Evolutionary conservation across 2,113 vertebrate genomes (phyloP).

Genomic region (Coracopsis vasa): DNA sequence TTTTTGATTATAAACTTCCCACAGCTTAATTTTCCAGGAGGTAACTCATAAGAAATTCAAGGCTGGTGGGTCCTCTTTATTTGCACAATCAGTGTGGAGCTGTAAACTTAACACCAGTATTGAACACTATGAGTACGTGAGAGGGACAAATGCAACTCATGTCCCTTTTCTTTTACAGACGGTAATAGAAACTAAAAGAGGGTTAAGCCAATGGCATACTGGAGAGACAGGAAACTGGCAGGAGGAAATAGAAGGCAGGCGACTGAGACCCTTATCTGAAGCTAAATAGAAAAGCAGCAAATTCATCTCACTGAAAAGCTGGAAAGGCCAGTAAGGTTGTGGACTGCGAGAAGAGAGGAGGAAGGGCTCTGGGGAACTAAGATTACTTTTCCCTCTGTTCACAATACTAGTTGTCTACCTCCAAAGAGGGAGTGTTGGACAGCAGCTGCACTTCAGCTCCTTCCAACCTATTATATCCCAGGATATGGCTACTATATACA

Average conservation of each 20-base stretch:
- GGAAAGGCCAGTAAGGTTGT: neutral
- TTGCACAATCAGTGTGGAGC: neutral
- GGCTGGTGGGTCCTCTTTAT: neutral
- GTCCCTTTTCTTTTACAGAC: neutral
- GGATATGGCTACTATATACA: neutral
- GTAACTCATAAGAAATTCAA: neutral
- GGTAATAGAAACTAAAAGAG: neutral
- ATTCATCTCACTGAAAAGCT: neutral
- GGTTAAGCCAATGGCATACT: neutral
- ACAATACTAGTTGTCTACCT: neutral
- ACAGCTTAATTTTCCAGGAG: neutral
- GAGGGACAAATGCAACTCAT: neutral
- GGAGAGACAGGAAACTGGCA: neutral
- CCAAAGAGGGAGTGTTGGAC: neutral
- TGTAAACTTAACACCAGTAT: neutral
- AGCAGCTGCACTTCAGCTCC: neutral
- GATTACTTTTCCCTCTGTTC: neutral
- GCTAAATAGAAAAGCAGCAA: neutral
- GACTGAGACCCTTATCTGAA: neutral
- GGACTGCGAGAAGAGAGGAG: neutral
- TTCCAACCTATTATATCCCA: neutral
- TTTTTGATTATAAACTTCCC: neutral
- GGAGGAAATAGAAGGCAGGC: neutral
- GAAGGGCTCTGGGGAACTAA: neutral
- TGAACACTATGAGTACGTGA: neutral